Conservation (phyloP, 2,888 invertebrate species). For the Thereva unica region DNA sequence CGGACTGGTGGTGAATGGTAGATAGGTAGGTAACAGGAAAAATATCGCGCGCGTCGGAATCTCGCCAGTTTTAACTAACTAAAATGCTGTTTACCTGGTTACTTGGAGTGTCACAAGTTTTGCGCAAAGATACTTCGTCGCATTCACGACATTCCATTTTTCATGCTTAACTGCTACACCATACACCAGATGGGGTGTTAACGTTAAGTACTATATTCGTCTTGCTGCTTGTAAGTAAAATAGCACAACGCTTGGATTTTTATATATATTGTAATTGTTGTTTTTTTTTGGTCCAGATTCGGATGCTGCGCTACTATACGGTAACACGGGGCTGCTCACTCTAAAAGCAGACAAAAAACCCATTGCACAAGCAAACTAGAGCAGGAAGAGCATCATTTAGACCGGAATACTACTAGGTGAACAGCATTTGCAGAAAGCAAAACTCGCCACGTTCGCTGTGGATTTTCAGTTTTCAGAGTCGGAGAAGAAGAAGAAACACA, state of each 20-base stretch:
- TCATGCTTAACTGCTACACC: conserved; percentile 1
- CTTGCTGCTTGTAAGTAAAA: background rate
- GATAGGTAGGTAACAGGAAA: too few relatives aligned
- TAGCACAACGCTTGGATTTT: background rate
- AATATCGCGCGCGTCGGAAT: background rate
- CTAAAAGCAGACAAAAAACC: conserved; percentile 4
- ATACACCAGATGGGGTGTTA: background rate
- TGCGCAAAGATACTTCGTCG: conserved; percentile 51
- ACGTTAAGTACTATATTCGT: background rate
- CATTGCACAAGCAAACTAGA: conserved; percentile 50
- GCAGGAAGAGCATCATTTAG: conserved; percentile 59
- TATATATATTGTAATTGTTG: background rate
- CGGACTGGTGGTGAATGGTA: too few relatives aligned
- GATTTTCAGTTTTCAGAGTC: too few relatives aligned
- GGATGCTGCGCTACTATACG: conserved; percentile 22
- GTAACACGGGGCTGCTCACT: background rate
- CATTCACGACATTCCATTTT: conserved; percentile 41
- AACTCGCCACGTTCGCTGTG: background rate
- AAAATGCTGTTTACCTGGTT: conserved; percentile 51
- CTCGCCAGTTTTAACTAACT: conserved; percentile 34
- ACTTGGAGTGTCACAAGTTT: conserved; percentile 58
- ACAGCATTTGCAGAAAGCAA: conserved; percentile 45
- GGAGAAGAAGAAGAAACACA: background rate
- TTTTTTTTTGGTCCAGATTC: conserved; percentile 21
- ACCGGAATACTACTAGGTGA: conserved; percentile 57